Evolutionary conservation across 1,140 invertebrate genomes (phyloP).

Genomic region (Globodera rostochiensis): DNA sequence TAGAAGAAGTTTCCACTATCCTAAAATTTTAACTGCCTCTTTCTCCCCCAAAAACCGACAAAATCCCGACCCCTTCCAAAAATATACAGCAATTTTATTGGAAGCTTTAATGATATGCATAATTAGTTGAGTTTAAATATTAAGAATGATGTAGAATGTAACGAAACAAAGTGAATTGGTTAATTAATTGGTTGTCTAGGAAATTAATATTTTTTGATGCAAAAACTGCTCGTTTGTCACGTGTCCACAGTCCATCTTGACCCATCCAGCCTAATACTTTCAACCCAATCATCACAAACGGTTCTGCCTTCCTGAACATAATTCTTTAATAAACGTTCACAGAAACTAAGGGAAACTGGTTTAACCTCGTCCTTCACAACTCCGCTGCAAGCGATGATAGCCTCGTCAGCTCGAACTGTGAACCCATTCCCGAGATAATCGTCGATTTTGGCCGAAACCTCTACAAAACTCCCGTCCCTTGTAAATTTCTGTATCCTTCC

Average conservation of each 20-base stretch:
- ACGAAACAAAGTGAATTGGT: too few species aligned
- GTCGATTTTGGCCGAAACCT: conserved; percentile 55
- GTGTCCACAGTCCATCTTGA: conserved; percentile 50
- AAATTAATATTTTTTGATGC: too few species aligned
- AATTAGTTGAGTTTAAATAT: too few species aligned
- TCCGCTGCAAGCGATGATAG: conserved; percentile 59
- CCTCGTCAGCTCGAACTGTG: conserved; percentile 49
- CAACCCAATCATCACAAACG: conserved; percentile 64
- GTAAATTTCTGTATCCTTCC: conserved; percentile 55
- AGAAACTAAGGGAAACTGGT: neutral
- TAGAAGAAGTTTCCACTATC: too few species aligned
- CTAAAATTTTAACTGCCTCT: too few species aligned
- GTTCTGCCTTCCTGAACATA: conserved; percentile 49
- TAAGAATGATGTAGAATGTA: too few species aligned
- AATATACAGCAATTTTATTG: too few species aligned
- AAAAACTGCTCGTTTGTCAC: too few species aligned
- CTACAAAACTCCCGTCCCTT: conserved; percentile 47
- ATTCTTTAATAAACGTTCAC: neutral
- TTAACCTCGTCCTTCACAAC: conserved; percentile 53
- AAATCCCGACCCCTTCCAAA: too few species aligned
- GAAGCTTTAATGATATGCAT: too few species aligned
- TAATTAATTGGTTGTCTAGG: too few species aligned
- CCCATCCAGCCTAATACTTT: conserved; percentile 57
- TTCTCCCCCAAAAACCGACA: too few species aligned
- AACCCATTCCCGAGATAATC: conserved; percentile 64